phyloP scores from a whole-genome alignment of 1,140 invertebrate species.

The Drosophila arizonae region DNA sequence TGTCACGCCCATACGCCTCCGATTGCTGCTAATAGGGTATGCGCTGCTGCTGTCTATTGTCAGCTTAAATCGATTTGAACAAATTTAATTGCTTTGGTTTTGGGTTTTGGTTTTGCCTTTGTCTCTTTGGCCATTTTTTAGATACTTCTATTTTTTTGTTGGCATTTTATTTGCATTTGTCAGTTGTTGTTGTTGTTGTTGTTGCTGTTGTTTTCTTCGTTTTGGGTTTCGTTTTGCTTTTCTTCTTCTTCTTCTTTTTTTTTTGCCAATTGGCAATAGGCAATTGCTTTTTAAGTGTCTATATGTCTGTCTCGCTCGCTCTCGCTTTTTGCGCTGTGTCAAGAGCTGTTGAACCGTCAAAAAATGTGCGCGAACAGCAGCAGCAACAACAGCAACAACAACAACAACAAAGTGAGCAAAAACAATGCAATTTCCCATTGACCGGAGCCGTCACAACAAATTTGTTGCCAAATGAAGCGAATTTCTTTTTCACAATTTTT shows the following conservation, averaged over 20 bases:
- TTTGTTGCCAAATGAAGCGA: constrained; percentile 75
- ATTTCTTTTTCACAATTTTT: constrained; percentile 50
- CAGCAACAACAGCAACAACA: constrained; percentile 9
- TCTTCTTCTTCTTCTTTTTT: constrained; percentile 8
- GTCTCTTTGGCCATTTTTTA: constrained; percentile 10
- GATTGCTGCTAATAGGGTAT: constrained; percentile 32
- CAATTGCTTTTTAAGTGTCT: constrained; percentile 74
- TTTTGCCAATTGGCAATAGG: constrained; percentile 61
- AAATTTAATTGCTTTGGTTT: constrained; percentile 77
- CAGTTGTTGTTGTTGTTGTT: constrained; percentile 4
- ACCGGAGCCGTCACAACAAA: constrained; percentile 65
- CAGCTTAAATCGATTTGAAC: constrained; percentile 77
- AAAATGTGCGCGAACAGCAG: constrained; percentile 43
- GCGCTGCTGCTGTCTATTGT: constrained; percentile 54
- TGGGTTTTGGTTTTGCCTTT: constrained; percentile 25
- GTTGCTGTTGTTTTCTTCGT: constrained; percentile 4
- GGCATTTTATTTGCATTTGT: constrained; percentile 6
- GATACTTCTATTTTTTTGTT: constrained; percentile 11
- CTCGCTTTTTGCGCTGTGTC: constrained; percentile 38
- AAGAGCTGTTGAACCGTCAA: constrained; percentile 74
- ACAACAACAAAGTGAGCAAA: constrained; percentile 3
- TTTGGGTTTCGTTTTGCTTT: neutral
- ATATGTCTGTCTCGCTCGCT: constrained; percentile 1
- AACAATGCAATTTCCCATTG: constrained; percentile 48
- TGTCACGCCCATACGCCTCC: constrained; percentile 41